Evolutionary conservation across 2,888 invertebrate species (phyloP).

Genomic region (Falcaria lacertinaria): DNA sequence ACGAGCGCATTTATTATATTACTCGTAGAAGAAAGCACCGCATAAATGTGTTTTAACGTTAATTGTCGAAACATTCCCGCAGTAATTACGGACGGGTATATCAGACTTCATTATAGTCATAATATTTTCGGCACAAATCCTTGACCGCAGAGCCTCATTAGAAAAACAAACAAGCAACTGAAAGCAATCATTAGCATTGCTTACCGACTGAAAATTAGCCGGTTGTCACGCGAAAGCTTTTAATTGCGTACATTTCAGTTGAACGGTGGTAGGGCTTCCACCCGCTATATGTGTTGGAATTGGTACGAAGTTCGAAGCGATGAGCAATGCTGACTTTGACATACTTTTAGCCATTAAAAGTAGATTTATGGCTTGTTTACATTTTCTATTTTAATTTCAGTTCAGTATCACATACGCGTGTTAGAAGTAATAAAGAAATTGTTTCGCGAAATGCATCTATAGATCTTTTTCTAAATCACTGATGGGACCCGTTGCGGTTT

Average conservation of each 20-base stretch:
- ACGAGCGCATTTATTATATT: too few species aligned
- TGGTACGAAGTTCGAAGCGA: background rate
- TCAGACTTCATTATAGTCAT: background rate
- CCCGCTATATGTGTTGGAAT: background rate
- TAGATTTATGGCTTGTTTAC: background rate
- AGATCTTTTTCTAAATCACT: too few species aligned
- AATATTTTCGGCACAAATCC: background rate
- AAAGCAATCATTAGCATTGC: background rate
- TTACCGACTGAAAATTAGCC: conserved; percentile 14
- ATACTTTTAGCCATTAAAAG: background rate
- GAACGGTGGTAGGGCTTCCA: background rate
- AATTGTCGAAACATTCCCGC: too few species aligned
- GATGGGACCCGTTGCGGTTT: too few species aligned
- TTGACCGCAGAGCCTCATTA: background rate
- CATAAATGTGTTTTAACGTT: too few species aligned
- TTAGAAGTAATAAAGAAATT: too few species aligned
- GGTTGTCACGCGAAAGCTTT: conserved; percentile 16
- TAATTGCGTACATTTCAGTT: conserved; percentile 23
- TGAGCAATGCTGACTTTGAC: background rate
- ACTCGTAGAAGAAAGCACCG: too few species aligned
- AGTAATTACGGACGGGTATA: too few species aligned
- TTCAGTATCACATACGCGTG: background rate
- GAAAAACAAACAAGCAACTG: background rate
- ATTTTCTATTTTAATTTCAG: background rate
- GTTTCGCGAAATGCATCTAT: too few species aligned